phyloP scores from a whole-genome alignment of 35 echinoderm and acorn worm genomes.

The Heliocidaris tuberculata region DNA sequence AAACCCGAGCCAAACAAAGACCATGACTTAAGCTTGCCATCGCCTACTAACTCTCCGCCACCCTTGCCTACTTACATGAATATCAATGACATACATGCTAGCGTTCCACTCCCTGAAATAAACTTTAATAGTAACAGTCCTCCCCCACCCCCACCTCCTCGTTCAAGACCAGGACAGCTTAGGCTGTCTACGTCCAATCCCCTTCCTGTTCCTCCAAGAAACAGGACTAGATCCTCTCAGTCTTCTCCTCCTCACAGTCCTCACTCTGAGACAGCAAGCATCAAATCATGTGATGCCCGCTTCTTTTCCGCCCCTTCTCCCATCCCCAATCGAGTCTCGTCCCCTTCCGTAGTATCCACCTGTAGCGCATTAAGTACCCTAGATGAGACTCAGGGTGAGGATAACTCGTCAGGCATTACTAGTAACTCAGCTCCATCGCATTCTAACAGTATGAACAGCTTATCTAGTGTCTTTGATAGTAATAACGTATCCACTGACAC shows the following conservation, averaged over 20 bases:
- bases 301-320: constrained; percentile 20
- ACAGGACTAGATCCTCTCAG: constrained; percentile 43
- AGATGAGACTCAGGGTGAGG: not conserved
- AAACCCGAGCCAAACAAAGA: not conserved
- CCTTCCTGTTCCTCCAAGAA: constrained; percentile 48
- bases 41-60: constrained; percentile 45
- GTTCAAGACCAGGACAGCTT: not conserved
- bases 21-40: constrained; percentile 21
- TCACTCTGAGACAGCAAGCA: constrained; percentile 41
- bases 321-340: constrained; percentile 1
- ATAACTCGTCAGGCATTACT: constrained; percentile 43
- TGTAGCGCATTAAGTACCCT: constrained; percentile 22
- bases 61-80: constrained; percentile 55
- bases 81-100: constrained; percentile 33
- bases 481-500: constrained; percentile 35
- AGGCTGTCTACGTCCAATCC: constrained; percentile 9
- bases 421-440: constrained; percentile 57
- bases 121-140: constrained; percentile 23
- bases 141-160: constrained; percentile 46
- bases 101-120: constrained; percentile 18
- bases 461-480: constrained; percentile 29
- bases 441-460: constrained; percentile 48
- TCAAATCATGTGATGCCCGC: constrained; percentile 37
- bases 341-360: constrained; percentile 30
- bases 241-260: constrained; percentile 29